Conservation (phyloP, 2,113 vertebrate species). For the Paraplagusia blochii region DNA sequence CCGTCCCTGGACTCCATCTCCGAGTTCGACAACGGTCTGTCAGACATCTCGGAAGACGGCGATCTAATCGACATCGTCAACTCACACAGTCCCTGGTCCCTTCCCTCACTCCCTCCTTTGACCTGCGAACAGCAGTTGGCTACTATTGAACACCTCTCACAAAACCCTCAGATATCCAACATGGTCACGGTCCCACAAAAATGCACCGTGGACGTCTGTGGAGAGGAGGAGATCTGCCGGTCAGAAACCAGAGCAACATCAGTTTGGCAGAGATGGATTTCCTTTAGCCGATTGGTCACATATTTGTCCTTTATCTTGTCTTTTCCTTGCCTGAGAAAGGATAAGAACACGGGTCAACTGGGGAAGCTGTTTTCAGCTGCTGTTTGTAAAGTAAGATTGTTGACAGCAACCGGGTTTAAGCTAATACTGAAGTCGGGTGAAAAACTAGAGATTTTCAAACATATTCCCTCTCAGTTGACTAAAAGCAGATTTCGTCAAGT, state of each 20-base stretch:
- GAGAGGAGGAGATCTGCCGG: conserved; percentile 19
- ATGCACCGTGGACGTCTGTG: conserved; percentile 8
- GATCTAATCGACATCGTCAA: conserved; percentile 40
- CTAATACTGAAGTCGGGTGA: conserved; percentile 1
- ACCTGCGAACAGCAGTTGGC: conserved; percentile 34
- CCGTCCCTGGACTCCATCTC: conserved; percentile 80
- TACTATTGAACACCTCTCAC: conserved; percentile 24
- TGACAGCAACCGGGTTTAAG: conserved; percentile 4
- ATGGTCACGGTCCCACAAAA: conserved; percentile 6
- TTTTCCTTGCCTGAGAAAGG: conserved; percentile 42
- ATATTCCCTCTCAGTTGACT: neutral
- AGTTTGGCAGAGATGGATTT: conserved; percentile 32
- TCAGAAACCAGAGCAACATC: conserved; percentile 19
- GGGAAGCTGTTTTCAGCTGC: conserved; percentile 14
- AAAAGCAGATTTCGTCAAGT: conserved; percentile 8
- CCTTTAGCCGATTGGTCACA: conserved; percentile 46
- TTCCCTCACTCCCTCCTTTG: conserved; percentile 28
- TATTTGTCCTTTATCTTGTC: conserved; percentile 48
- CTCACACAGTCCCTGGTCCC: conserved; percentile 46
- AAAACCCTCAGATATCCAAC: conserved; percentile 9
- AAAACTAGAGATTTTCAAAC: conserved; percentile 12
- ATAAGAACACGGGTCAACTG: conserved; percentile 16
- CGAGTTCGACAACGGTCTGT: conserved; percentile 83
- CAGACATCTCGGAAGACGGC: conserved; percentile 90
- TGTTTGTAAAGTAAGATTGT: conserved; percentile 20